phyloP scores from a whole-genome alignment of 2,113 vertebrate species.

The Eulemur rufifrons region DNA sequence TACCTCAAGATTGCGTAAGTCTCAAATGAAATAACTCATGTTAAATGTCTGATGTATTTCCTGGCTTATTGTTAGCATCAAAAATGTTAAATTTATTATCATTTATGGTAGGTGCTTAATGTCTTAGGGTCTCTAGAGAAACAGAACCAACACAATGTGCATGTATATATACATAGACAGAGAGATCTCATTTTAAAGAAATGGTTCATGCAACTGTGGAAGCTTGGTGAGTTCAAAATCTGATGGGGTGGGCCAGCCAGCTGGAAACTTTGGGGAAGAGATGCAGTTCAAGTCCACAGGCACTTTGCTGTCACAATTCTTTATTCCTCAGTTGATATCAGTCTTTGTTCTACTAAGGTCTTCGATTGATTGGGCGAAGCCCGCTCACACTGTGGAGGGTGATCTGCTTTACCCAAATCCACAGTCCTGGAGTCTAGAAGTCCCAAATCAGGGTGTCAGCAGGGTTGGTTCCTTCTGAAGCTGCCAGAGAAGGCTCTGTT shows the following conservation, averaged over 20 bases:
- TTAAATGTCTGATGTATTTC: not conserved
- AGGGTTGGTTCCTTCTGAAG: not conserved
- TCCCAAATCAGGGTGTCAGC: not conserved
- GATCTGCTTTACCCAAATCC: not conserved
- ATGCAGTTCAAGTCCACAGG: not conserved
- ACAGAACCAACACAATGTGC: not conserved
- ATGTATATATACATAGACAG: no score
- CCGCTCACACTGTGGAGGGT: not conserved
- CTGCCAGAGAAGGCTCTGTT: not conserved
- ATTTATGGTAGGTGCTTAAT: not conserved
- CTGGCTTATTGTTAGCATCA: not conserved
- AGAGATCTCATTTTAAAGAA: not conserved
- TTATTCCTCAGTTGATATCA: not conserved
- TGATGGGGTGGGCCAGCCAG: not conserved
- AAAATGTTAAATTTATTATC: not conserved
- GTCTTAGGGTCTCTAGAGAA: not conserved
- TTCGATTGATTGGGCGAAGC: not conserved
- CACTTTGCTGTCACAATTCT: not conserved
- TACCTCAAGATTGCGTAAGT: not conserved
- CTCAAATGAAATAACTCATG: not conserved
- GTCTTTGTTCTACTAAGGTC: not conserved
- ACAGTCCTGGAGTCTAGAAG: not conserved
- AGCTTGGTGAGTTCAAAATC: not conserved
- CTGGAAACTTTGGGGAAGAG: not conserved
- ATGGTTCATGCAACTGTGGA: not conserved